phyloP scores from a whole-genome alignment of 2,888 invertebrate genomes.

The Amphiduros pacificus region DNA sequence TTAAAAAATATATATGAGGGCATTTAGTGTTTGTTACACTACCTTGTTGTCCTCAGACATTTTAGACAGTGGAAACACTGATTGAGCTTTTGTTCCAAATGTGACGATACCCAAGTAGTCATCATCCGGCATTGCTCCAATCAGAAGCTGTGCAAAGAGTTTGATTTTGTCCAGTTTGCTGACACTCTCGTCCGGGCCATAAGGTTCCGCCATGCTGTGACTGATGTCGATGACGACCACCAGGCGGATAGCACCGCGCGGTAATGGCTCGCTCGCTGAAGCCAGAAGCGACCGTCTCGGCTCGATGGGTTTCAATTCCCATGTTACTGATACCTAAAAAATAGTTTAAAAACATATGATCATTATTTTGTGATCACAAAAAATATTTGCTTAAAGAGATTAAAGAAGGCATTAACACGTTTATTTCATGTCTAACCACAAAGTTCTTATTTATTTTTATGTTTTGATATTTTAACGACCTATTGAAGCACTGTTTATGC shows the following conservation, averaged over 20 bases:
- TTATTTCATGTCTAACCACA: too few relatives aligned
- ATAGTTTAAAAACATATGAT: too few relatives aligned
- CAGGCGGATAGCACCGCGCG: constrained; percentile 41
- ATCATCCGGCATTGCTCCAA: constrained; percentile 38
- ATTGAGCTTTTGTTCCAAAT: constrained; percentile 43
- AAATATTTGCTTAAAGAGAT: too few relatives aligned
- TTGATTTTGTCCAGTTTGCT: constrained; percentile 42
- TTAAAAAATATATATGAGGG: too few relatives aligned
- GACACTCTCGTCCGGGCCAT: constrained; percentile 28
- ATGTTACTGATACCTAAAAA: constrained; percentile 39
- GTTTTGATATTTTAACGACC: too few relatives aligned
- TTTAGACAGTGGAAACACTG: constrained; percentile 41
- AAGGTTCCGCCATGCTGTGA: constrained; percentile 46
- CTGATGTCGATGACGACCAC: constrained; percentile 50
- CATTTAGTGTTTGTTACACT: too few relatives aligned
- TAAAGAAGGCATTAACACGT: too few relatives aligned
- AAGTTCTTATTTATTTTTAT: too few relatives aligned
- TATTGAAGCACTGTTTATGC: too few relatives aligned
- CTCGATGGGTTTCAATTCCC: constrained; percentile 38
- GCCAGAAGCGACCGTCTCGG: constrained; percentile 17
- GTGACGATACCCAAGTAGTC: constrained; percentile 45
- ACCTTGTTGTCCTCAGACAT: constrained; percentile 40
- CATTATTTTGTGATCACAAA: too few relatives aligned
- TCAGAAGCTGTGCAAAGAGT: constrained; percentile 39
- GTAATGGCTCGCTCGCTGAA: constrained; percentile 31